phyloP scores from a whole-genome alignment of 2,113 vertebrate species.

The Micromys minutus region DNA sequence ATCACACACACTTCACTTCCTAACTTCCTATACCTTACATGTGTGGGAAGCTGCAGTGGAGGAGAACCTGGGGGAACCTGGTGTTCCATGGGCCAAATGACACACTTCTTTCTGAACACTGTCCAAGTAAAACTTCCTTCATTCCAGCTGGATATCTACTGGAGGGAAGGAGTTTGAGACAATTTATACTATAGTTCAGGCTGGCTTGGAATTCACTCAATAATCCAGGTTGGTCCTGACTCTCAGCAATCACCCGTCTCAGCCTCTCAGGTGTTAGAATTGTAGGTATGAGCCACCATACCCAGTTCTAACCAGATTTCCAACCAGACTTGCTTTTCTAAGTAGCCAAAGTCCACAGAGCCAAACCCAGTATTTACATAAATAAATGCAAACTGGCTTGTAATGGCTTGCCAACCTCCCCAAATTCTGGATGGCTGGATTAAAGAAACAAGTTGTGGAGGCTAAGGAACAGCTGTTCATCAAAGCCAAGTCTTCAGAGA shows the following conservation, averaged over 20 bases:
- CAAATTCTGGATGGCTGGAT: conserved; percentile 27
- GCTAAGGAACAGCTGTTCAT: conserved; percentile 42
- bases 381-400: conserved; percentile 4
- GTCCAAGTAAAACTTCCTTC: conserved; percentile 25
- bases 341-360: conserved; percentile 16
- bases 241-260: not conserved
- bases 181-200: not conserved
- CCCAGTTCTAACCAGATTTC: not conserved
- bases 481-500: conserved; percentile 57
- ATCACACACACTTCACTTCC: not conserved
- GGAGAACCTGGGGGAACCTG: not conserved
- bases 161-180: not conserved
- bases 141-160: not conserved
- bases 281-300: not conserved
- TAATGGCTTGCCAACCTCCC: not conserved
- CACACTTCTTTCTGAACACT: not conserved
- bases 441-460: not conserved
- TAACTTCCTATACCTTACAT: not conserved
- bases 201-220: not conserved
- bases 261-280: not conserved
- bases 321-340: conserved; percentile 21
- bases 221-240: not conserved
- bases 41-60: not conserved
- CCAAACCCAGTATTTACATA: conserved; percentile 22
- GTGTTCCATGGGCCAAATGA: not conserved